Evolutionary conservation across 2,888 invertebrate genomes (phyloP).

Genomic region (Metalampra italica): DNA sequence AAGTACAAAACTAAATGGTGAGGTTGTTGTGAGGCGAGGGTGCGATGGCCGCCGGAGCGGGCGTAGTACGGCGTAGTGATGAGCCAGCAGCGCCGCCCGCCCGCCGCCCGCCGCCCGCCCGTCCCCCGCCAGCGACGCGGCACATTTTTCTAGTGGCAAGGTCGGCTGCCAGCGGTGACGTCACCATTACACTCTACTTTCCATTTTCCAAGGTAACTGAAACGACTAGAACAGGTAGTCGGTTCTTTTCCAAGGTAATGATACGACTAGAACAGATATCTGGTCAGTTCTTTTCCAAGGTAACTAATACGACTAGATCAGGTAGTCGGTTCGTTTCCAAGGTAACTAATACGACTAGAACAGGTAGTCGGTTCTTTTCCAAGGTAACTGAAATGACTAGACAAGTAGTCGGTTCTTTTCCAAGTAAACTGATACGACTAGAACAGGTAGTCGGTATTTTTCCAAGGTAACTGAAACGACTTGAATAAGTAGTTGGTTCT

Average conservation of each 20-base stretch:
- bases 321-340: too few relatives aligned
- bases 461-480: constrained; percentile 15
- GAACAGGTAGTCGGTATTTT: too few relatives aligned
- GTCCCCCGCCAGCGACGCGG: constrained; percentile 54
- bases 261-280: too few relatives aligned
- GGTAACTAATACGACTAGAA: constrained; percentile 5
- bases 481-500: background rate
- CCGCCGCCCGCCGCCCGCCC: too few relatives aligned
- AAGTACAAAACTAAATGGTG: too few relatives aligned
- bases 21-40: constrained; percentile 16
- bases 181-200: constrained; percentile 62
- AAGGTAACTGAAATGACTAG: too few relatives aligned
- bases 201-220: constrained; percentile 40
- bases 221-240: background rate
- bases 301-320: too few relatives aligned
- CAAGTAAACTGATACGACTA: too few relatives aligned
- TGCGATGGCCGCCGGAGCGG: constrained; percentile 39
- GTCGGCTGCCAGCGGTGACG: constrained; percentile 68
- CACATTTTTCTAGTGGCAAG: constrained; percentile 79
- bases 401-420: too few relatives aligned
- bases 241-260: too few relatives aligned
- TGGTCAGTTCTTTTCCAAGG: too few relatives aligned
- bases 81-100: constrained; percentile 65
- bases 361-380: background rate
- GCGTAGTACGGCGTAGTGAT: constrained; percentile 41